These are phyloP conservation scores for Mycalesis mineus DNA, from an alignment of 2,888 invertebrate genomes.

Conservation along the genomic window DNA sequence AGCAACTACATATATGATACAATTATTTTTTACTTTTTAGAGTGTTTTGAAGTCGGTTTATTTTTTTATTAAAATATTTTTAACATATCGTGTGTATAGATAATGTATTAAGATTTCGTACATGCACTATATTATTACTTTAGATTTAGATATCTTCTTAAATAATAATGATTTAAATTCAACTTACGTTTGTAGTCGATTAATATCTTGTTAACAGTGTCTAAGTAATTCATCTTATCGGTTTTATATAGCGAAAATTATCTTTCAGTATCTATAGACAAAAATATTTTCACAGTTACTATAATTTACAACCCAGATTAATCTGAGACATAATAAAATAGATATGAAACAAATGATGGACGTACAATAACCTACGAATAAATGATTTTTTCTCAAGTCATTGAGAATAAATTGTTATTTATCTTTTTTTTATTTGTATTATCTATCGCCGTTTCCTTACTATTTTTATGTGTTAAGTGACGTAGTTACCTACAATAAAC, in stretches of 20 bases:
- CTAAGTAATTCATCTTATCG: not conserved
- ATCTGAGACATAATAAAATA: not conserved
- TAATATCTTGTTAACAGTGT: not conserved
- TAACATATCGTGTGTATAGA: no score
- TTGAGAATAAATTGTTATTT: not conserved
- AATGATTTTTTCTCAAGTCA: not conserved
- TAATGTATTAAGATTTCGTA: no score
- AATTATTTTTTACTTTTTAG: no score
- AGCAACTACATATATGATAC: no score
- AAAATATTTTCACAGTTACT: not conserved
- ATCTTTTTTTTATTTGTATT: no score
- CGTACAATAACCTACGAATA: not conserved
- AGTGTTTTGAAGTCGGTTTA: no score
- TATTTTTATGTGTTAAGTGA: no score
- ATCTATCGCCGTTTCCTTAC: no score
- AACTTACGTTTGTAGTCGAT: slow-evolving; percentile 6
- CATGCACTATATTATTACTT: no score
- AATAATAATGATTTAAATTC: not conserved
- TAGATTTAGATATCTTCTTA: no score
- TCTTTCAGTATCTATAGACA: slow-evolving; percentile 4
- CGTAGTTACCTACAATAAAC: no score
- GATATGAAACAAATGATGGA: not conserved
- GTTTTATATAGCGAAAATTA: slow-evolving; percentile 5
- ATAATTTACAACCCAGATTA: not conserved
- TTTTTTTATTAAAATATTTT: no score